A percentile compares a stretch with the other conserved stretches of the same genome.
These are phyloP conservation scores for Chymomyza procnemis DNA, from an alignment of 2,888 invertebrate species.

Conservation along the genomic window DNA sequence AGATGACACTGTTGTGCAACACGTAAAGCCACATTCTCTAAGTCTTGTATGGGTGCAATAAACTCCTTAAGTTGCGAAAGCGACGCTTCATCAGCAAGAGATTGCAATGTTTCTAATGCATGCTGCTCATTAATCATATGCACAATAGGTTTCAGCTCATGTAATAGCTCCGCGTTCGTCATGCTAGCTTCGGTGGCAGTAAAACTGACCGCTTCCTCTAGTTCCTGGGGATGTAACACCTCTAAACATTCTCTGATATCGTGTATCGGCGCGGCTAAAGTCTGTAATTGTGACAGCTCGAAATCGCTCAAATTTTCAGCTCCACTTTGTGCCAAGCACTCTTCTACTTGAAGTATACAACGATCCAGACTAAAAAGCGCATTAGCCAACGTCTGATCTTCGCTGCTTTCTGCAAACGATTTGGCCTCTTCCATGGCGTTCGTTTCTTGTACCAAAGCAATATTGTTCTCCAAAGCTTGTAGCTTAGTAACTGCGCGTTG, in stretches of 20 bases:
- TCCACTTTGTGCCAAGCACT: constrained; percentile 57
- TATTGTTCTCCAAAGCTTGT: constrained; percentile 76
- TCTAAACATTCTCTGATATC: constrained; percentile 66
- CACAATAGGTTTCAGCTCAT: constrained; percentile 56
- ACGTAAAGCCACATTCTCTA: constrained; percentile 72
- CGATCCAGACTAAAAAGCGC: constrained; percentile 71
- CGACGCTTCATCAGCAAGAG: constrained; percentile 52
- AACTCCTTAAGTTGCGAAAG: constrained; percentile 71
- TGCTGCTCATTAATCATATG: constrained; percentile 59
- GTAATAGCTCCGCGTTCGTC: constrained; percentile 42
- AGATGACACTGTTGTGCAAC: constrained; percentile 74
- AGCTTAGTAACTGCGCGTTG: constrained; percentile 75
- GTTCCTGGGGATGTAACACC: constrained; percentile 57
- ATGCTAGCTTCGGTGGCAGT: constrained; percentile 37
- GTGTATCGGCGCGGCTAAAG: constrained; percentile 66
- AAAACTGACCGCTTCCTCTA: constrained; percentile 52
- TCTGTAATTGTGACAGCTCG: constrained; percentile 57
- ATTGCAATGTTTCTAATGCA: constrained; percentile 59
- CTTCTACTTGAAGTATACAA: constrained; percentile 74
- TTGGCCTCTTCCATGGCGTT: constrained; percentile 69
- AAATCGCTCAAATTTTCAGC: constrained; percentile 48
- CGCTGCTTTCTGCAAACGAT: constrained; percentile 70
- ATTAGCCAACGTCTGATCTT: constrained; percentile 73
- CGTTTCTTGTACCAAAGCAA: constrained; percentile 76
- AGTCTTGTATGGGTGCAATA: constrained; percentile 74